phyloP scores from a whole-genome alignment of 2,888 invertebrate species.

The Thera britannica region DNA sequence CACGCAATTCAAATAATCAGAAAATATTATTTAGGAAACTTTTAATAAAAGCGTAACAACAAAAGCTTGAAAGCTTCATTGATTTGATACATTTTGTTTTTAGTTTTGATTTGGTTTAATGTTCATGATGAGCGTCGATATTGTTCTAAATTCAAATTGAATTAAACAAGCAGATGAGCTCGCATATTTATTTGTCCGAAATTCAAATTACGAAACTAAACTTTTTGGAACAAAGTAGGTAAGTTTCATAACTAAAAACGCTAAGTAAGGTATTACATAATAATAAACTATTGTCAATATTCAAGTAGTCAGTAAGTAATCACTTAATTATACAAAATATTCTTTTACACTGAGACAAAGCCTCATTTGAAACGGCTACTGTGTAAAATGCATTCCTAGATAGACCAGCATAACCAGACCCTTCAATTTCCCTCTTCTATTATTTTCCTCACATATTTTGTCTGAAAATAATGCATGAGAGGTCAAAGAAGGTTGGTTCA shows the following conservation, averaged over 20 bases:
- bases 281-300: constrained; percentile 21
- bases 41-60: constrained; percentile 5
- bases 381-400: constrained; percentile 22
- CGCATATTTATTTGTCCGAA: neutral
- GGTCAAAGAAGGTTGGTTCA: constrained; percentile 41
- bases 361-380: constrained; percentile 28
- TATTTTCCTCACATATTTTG: constrained; percentile 23
- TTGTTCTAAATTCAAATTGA: neutral
- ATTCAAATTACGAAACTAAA: neutral
- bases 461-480: constrained; percentile 27
- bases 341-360: constrained; percentile 21
- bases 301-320: constrained; percentile 34
- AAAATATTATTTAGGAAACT: constrained; percentile 43
- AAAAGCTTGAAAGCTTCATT: neutral
- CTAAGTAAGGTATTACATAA: neutral
- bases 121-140: constrained; percentile 2
- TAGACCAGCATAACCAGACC: constrained; percentile 34
- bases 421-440: constrained; percentile 16
- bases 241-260: neutral
- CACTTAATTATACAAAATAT: constrained; percentile 34
- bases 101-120: constrained; percentile 2
- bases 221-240: neutral
- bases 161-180: neutral
- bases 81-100: neutral
- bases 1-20: constrained; percentile 38